Evolutionary conservation across 2,797 vertebrate genomes (phyloP).

Genomic region (Cryptoblepharus egeriae): DNA sequence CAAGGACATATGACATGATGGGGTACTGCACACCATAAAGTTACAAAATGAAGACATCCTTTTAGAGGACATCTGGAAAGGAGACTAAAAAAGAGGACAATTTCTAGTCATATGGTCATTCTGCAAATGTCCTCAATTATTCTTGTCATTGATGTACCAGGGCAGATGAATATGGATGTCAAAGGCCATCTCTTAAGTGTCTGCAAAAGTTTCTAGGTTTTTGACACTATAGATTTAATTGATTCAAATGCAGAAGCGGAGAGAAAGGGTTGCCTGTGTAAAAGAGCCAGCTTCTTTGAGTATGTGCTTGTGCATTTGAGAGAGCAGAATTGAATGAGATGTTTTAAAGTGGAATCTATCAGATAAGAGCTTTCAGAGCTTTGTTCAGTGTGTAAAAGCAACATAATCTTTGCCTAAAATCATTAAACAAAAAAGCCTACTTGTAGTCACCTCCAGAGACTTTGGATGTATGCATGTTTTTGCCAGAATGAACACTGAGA

Average conservation of each 20-base stretch:
- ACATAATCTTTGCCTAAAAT: background rate
- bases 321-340: background rate
- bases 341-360: background rate
- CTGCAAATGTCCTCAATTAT: too few species aligned
- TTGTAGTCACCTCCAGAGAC: background rate
- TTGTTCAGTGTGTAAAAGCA: background rate
- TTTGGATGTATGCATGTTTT: background rate
- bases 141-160: background rate
- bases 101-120: too few species aligned
- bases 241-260: background rate
- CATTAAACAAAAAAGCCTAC: background rate
- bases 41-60: too few species aligned
- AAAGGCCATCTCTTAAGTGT: conserved; percentile 28
- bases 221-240: background rate
- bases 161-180: background rate
- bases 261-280: background rate
- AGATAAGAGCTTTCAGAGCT: background rate
- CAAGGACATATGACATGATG: too few species aligned
- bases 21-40: too few species aligned
- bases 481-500: background rate
- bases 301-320: too few species aligned
- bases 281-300: background rate
- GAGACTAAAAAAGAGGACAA: too few species aligned
- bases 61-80: too few species aligned
- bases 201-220: background rate